A percentile compares a stretch with the other conserved stretches of the same genome.
Evolutionary conservation across 2,113 vertebrate genomes (phyloP).

Genomic region (Tragelaphus imberbis): DNA sequence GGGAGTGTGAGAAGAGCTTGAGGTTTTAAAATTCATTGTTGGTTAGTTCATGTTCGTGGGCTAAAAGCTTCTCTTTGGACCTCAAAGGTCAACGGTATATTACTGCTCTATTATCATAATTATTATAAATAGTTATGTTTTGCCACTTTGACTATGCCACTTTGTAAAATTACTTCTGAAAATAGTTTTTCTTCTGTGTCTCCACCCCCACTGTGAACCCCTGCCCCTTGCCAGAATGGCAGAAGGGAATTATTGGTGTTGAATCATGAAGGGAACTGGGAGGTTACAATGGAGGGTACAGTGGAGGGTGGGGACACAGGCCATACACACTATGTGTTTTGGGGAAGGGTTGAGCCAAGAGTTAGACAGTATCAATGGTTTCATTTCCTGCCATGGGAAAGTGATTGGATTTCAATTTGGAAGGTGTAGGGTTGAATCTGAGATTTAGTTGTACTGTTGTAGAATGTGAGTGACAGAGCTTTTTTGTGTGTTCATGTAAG

Average conservation of each 20-base stretch:
- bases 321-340: background rate
- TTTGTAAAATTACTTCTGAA: constrained; percentile 64
- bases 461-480: background rate
- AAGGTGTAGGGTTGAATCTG: background rate
- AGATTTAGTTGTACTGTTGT: background rate
- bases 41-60: constrained; percentile 49
- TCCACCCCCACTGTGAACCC: background rate
- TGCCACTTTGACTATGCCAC: constrained; percentile 24
- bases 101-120: constrained; percentile 61
- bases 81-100: constrained; percentile 56
- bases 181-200: constrained; percentile 46
- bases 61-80: constrained; percentile 29
- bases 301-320: background rate
- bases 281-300: background rate
- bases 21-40: constrained; percentile 60
- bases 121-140: constrained; percentile 59
- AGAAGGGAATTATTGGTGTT: constrained; percentile 28
- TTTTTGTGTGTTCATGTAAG: background rate
- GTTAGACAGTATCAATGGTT: background rate
- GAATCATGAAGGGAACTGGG: background rate
- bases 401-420: background rate
- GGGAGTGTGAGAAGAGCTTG: background rate
- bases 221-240: background rate
- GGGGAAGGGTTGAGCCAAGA: background rate
- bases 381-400: background rate